phyloP scores from a whole-genome alignment of 2,113 vertebrate genomes.

The Caranx ignobilis region DNA sequence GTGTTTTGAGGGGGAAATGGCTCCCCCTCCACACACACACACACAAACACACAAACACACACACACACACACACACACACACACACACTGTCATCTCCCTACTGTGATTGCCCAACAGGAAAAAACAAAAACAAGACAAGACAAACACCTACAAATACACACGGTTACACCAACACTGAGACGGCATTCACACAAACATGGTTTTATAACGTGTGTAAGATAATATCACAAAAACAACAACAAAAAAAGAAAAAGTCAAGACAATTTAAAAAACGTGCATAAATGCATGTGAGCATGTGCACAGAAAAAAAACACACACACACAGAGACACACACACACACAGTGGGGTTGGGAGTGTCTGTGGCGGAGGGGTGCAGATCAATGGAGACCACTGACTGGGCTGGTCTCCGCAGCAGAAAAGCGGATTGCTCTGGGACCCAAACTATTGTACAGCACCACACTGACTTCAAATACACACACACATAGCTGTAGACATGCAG shows the following conservation, averaged over 20 bases:
- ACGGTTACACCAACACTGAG: background rate
- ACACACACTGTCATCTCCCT: conserved; percentile 26
- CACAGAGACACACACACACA: conserved; percentile 32
- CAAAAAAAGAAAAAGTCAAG: background rate
- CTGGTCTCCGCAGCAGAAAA: conserved; percentile 90
- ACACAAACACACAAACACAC: conserved; percentile 20
- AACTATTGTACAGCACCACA: conserved; percentile 76
- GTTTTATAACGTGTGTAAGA: background rate
- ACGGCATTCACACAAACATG: background rate
- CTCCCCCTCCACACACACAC: conserved; percentile 15
- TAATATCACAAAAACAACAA: background rate
- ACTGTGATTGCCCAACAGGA: conserved; percentile 35
- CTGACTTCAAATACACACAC: conserved; percentile 53
- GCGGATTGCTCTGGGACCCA: conserved; percentile 79
- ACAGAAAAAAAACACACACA: conserved; percentile 7
- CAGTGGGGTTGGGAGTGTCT: conserved; percentile 81
- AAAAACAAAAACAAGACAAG: background rate
- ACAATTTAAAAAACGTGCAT: conserved; percentile 30
- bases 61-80: conserved; percentile 24
- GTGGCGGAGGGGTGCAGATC: conserved; percentile 89
- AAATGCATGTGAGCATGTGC: background rate
- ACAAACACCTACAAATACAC: background rate
- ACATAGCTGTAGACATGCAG: conserved; percentile 20
- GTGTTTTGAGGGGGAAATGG: conserved; percentile 35
- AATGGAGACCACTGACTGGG: conserved; percentile 92